Conservation (phyloP, 2,113 vertebrate species). For the Festucalex cinctus region DNA sequence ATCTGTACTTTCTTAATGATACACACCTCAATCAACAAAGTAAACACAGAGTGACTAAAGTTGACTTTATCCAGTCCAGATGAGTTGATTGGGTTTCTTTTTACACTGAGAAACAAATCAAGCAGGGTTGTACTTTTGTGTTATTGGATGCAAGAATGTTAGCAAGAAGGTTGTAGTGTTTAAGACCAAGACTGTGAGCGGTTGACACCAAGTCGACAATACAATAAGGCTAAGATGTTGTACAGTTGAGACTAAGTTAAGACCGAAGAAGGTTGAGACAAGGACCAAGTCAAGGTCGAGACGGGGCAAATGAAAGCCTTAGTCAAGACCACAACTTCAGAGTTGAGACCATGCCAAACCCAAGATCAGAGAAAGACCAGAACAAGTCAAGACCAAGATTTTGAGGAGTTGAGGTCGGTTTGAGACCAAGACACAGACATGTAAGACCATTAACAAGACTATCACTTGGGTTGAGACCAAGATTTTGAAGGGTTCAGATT, state of each 20-base stretch:
- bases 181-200: not conserved
- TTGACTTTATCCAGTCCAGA: not conserved
- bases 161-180: not conserved
- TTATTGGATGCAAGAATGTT: not conserved
- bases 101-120: not conserved
- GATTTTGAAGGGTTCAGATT: not conserved
- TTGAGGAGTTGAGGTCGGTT: not conserved
- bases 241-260: not conserved
- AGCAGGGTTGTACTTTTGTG: not conserved
- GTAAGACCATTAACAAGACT: not conserved
- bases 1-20: not conserved
- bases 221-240: not conserved
- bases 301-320: not conserved
- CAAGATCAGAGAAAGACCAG: not conserved
- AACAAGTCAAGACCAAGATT: not conserved
- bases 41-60: not conserved
- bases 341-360: not conserved
- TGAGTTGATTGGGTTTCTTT: not conserved
- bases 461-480: not conserved
- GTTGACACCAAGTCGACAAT: not conserved
- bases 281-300: not conserved
- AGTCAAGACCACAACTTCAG: not conserved
- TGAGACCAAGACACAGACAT: not conserved
- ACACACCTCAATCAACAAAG: not conserved
- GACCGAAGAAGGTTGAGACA: not conserved